These are phyloP conservation scores for Alca torda DNA, from an alignment of 2,797 vertebrate genomes.

Conservation along the genomic window DNA sequence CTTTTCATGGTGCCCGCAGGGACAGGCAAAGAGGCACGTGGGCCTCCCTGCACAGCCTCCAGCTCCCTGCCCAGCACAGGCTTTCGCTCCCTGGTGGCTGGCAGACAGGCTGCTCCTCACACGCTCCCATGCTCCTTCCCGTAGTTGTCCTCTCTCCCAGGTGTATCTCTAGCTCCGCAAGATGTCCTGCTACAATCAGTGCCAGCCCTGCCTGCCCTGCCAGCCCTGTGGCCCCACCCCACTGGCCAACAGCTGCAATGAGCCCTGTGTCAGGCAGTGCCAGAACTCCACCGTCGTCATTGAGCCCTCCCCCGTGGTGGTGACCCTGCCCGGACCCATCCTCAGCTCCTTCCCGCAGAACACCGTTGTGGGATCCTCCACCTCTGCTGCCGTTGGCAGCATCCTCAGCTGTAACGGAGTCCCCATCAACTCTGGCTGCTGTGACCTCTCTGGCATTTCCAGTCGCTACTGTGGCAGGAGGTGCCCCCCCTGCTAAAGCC, in stretches of 20 bases:
- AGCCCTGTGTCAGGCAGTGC: not conserved
- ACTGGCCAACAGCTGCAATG: not conserved
- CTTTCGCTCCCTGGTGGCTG: not conserved
- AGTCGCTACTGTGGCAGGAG: not conserved
- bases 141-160: not conserved
- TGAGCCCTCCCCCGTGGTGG: not conserved
- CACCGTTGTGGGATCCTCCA: too few species aligned
- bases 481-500: not conserved
- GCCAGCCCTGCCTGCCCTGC: not conserved
- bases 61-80: not conserved
- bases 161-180: not conserved
- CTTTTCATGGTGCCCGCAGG: not conserved
- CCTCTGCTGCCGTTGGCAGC: not conserved
- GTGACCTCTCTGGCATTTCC: not conserved
- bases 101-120: not conserved
- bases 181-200: not conserved
- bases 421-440: not conserved
- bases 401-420: not conserved
- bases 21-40: fast-evolving
- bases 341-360: too few species aligned
- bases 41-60: not conserved
- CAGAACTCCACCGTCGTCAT: not conserved
- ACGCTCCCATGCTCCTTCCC: not conserved
- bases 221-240: not conserved
- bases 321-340: not conserved